phyloP scores from a whole-genome alignment of 2,113 vertebrate genomes.

The Circaetus cinerascens region DNA sequence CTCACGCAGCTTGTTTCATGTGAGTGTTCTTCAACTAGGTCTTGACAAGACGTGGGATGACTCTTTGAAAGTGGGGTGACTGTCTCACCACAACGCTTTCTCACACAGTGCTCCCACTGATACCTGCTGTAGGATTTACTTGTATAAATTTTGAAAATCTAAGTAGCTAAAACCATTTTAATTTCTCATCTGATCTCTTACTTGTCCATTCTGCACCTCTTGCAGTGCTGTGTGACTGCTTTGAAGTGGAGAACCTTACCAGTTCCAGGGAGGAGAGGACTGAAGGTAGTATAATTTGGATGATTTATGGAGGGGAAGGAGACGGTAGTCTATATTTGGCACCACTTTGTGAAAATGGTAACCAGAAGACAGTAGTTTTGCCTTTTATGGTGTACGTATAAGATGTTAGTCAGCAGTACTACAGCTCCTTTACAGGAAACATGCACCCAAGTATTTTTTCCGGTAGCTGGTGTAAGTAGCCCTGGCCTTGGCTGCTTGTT shows the following conservation, averaged over 20 bases:
- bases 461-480: background rate
- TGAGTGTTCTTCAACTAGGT: background rate
- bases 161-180: background rate
- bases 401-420: background rate
- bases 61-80: background rate
- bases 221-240: background rate
- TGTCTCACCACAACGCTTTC: background rate
- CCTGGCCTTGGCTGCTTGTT: background rate
- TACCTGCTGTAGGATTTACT: background rate
- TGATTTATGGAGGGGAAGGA: background rate
- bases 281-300: background rate
- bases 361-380: background rate
- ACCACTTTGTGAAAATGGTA: background rate
- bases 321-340: background rate
- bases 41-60: accelerated
- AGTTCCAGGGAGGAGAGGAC: background rate
- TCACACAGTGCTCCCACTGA: background rate
- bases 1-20: background rate
- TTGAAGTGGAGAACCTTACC: background rate
- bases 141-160: background rate
- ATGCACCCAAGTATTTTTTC: accelerated
- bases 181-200: background rate
- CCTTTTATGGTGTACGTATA: background rate
- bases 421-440: background rate
- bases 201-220: background rate